These are phyloP conservation scores for Notechis scutatus DNA, from an alignment of 2,113 vertebrate species.

Conservation along the genomic window DNA sequence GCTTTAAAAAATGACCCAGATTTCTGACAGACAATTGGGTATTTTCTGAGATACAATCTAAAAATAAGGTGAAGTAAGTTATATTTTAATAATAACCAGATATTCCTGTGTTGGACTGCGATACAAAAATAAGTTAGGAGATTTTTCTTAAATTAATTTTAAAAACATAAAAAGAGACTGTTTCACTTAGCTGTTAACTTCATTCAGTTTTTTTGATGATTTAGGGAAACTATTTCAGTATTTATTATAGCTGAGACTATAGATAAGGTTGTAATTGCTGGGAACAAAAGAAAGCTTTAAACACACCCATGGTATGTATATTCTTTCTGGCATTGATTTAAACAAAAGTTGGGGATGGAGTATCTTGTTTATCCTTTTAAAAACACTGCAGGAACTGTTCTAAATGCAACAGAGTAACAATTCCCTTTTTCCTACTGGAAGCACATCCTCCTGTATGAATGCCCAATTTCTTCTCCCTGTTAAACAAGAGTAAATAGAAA, in stretches of 20 bases:
- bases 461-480: background rate
- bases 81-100: no score
- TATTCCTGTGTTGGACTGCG: background rate
- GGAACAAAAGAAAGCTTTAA: background rate
- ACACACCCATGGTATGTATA: background rate
- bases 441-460: background rate
- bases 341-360: background rate
- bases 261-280: background rate
- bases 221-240: background rate
- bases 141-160: background rate
- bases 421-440: background rate
- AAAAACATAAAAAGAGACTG: background rate
- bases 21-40: background rate
- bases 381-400: background rate
- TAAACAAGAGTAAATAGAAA: background rate
- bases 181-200: background rate
- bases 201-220: background rate
- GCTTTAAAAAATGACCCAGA: background rate
- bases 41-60: background rate
- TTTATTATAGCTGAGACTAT: background rate
- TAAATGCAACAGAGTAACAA: background rate
- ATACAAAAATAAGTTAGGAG: background rate
- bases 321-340: background rate
- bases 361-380: background rate
- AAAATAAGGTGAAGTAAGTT: background rate